phyloP scores from a whole-genome alignment of 2,113 vertebrate genomes.

The Trichomycterus rosablanca region DNA sequence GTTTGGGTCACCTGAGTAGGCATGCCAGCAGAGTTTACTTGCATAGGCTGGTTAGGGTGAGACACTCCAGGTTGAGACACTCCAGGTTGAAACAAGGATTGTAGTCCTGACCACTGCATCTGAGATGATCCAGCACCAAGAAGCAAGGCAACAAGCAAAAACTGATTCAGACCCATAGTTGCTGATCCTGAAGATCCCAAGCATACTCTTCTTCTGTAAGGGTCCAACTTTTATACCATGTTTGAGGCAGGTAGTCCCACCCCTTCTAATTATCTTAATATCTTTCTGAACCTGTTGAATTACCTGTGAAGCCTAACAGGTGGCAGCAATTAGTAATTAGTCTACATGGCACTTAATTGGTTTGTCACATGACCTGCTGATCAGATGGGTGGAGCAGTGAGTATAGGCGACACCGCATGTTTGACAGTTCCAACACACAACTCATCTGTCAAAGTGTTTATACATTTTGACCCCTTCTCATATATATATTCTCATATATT shows the following conservation, averaged over 20 bases:
- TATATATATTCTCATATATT: not conserved
- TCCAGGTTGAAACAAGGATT: no score
- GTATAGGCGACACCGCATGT: no score
- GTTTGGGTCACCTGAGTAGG: not conserved
- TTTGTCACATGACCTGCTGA: not conserved
- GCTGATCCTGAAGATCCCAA: no score
- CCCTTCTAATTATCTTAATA: not conserved
- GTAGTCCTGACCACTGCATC: not conserved
- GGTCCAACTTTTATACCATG: not conserved
- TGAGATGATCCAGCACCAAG: not conserved
- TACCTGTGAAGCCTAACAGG: not conserved
- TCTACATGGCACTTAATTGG: not conserved
- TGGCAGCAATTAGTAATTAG: not conserved
- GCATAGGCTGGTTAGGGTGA: not conserved
- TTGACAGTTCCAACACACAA: no score
- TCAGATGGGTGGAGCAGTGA: not conserved
- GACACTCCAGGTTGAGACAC: not conserved
- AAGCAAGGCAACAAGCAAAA: not conserved
- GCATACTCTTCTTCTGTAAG: not conserved
- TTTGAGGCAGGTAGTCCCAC: not conserved
- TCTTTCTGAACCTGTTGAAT: no score
- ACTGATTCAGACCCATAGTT: not conserved
- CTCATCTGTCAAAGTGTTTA: no score
- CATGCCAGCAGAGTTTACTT: not conserved
- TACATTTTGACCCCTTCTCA: no score